Base-by-base conservation (phyloP, 1,140 invertebrate genomes). In the Anthonomus grandis region DNA sequence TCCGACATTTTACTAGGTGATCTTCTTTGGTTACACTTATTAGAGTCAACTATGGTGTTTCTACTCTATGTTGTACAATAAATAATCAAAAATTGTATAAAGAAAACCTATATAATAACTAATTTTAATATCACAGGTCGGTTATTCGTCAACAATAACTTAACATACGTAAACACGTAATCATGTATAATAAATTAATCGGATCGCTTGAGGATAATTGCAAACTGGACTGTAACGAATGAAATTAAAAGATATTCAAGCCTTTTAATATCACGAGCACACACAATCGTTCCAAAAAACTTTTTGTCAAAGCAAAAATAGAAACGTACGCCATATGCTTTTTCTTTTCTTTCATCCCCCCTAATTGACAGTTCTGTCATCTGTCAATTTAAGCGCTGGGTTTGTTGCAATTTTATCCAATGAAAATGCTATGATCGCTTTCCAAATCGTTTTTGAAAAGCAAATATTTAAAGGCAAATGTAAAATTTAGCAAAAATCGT, bases 291-390 rank as follows among this genome's bases (percentile, higher is more conserved):
- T 39, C 12, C 37, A 45, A 22, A 22, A 52, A 60, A 50, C 55
- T 59, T 63, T 63, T 62, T 51, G 62, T 63, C 61, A 15, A 64
- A 62, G 65, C 66, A 66, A 68, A 69, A 69, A 69, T 66, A 69
- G 64, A 64, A 68, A 69, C 64, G 63, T 65, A 64, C 68, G 68
- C 68, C 68, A 69, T 69, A 67, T 68, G 66, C 68, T 60, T 69
- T 69, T 68, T 63, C 58, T 57, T 66, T 64, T 59, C 50, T 57
- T 61, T 61, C 23, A 36, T 36, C 46, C n/a, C n/a, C n/a, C n/a
- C n/a, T n/a, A n/a, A n/a, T n/a, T n/a, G n/a, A n/a, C n/a, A n/a
- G n/a, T n/a, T n/a, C n/a, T n/a, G n/a, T 23, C 51, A 44, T 54
- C 50, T 49, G 57, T 1, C n/a, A n/a, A n/a, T n/a, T n/a, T n/a